Base-by-base conservation (phyloP, 2,888 invertebrate genomes). In the Isoperla grammatica region DNA sequence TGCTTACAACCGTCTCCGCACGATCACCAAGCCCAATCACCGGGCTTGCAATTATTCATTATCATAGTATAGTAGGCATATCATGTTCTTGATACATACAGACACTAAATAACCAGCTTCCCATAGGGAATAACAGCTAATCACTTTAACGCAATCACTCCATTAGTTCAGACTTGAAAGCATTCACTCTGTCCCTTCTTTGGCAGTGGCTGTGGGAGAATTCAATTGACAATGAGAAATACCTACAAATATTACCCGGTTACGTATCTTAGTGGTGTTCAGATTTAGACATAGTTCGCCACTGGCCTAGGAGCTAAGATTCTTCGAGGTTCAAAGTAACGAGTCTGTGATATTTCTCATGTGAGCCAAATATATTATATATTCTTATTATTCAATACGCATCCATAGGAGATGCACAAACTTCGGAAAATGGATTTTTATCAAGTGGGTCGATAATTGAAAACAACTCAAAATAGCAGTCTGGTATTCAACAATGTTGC, bases 171-270 rank as follows among this genome's bases (percentile, higher is more conserved):
- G 53, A 49, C 50, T 40, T 54, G 50, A 49, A 56, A 56, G 4
- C 19, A 56, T 19, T 48, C 46, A 57, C 11, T 45, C 19, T 29
- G 29, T 42, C 50, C 49, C 19, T 43, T 60, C 59, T 59, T 56
- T 55, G 48, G 58, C 56, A 62, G 59, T 56, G 50, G 61, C 61
- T 60, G 43, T 57, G 57, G 57, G 50, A 50, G 53, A 11, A 17
- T 20, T 40, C 5, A 39, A 15, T 54, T 39, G 20, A 8, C 19
- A 20, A 17, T 29, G 37, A 40, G 19, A 17, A 48, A 49, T 58
- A 49, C 35, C 57, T 48, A 57, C 40, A 57, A 23, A 48, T 23
- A 43, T 13, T 45, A 13, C 17, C 20, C 37, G 29, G 50, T 17
- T 35, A 50, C 12, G 4, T 20, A 50, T 50, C n/a, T 15, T 19